Base-by-base conservation (phyloP, 1,140 invertebrate species). In the Semibalanus balanoides region DNA sequence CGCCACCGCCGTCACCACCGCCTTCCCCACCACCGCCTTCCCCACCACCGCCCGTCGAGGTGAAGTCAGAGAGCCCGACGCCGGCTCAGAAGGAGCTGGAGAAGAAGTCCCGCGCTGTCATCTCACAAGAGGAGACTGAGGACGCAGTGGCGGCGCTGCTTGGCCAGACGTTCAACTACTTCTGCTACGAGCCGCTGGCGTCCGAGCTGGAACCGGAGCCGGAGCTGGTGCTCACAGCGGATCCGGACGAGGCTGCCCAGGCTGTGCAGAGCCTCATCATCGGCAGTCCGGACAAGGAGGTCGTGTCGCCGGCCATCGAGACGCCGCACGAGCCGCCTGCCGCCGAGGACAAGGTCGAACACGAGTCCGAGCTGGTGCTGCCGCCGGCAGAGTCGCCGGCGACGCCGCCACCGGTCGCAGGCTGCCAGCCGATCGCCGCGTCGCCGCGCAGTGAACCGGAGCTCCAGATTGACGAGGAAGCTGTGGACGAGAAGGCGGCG, bases 61-160 rank as follows among this genome's bases (percentile, higher is more conserved):
- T 22, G 51, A 25, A 64, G 51, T 25, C 51, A 19, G 51, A 14
- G 51, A 40, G 35, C 35, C 51, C 51, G 11, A 25, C 51, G 22
- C 51, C 51, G 14, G 22, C 14, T 19, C 11, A 64, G 51, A 25
- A 64, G 11, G 14, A 14, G 51, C 51, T 64, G 51, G 51, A 64
- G 51, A 64, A 64, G 51, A 72, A 72, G 70, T 90, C 91, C 0
- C 86, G 92, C 71, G 90, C 92, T 0, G 87, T 92, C 0, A 95
- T 95, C 79, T 95, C 93, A 0, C 93, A 95, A 84, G 93, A 95
- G 85, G 93, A 96, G 85, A 96, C 93, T 0, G 93, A 93, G 81
- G 93, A 94, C 83, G 93, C 93, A 0, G 93, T 96, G 0, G 93
- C 93, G 1, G 93, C 93, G 14, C 83, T 96, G 9, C 82, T 95